Evolutionary conservation across 2,888 invertebrate species (phyloP), one percentile per base, ranked within the genome.

Genomic region (Myathropa florea): DNA sequence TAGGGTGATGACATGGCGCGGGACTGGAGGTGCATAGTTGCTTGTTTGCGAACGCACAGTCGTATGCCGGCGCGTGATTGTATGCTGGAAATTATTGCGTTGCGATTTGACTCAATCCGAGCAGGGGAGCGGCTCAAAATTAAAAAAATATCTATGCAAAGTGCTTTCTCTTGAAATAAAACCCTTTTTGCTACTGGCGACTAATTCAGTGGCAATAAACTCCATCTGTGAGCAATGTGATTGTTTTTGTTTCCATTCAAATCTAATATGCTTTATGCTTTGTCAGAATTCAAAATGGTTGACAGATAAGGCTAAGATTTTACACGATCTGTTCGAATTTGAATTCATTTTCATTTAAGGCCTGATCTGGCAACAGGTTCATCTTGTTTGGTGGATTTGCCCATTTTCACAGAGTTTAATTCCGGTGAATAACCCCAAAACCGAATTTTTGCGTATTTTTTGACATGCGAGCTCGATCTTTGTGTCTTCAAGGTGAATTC

Each of bases 201-300:
- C 33, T 67, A 53, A 61, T 63, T 70, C 57, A 70, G 68, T 77
- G 68, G 26, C 77, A 55, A 70, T 77, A 68, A 63, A 63, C 61
- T 36, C 14, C 4, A 26, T 21, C 18, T n/a, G 59, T 28, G 30
- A 46, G 0, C 39, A 63, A 65, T n/a, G 14, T 55, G 65, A 36
- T 18, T 30, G 28, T 55, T 3, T 67, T 0, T 65, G 10, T 33
- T 67, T 59, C 26, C 14, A 30, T 24, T 23, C 46, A 28, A 60
- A 60, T 60, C 46, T 26, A 60, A 33, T 36, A 39, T 6, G 46
- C 46, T 18, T 46, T n/a, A 4, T 46, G 18, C 6, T 46, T 18
- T 46, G 46, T n/a, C 46, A n/a, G 39, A 39, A 3, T n/a, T 39
- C 6, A 4, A 4, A 46, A n/a, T n/a, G 6, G 46, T 18, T 18